Base-by-base conservation (phyloP, 2,113 vertebrate species). In the Macaca mulatta region DNA sequence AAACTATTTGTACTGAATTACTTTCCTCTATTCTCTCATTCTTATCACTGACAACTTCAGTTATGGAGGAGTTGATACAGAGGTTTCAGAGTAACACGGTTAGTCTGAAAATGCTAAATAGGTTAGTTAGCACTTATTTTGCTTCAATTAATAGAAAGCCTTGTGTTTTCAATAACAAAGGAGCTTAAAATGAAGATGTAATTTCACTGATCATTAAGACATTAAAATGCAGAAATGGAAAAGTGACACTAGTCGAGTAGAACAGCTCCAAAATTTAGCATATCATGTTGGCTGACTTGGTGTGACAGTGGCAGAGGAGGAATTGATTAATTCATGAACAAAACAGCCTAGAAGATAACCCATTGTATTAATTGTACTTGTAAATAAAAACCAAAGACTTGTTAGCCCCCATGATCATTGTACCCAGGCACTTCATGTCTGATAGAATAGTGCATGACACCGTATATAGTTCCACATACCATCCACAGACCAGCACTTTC, bases 281-380 rank as follows among this genome's bases (percentile, higher is more conserved):
- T 84, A 32, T 61, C 43, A 35, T 69, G 17, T 50, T 87, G 72
- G 25, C 74, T 12, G 83, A 43, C 77, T 88, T 96, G 86, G 78
- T 3, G 80, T 35, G 2, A 57, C 61, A 69, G 25, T 91, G 25
- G 55, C 11, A 40, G 94, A 81, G 85, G 77, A 96, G 10, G 30
- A 8, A 0, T 90, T 88, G 92, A 91, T 96, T 97, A 93, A 92
- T 97, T 97, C 96, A 90, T 97, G 57, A 90, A 5, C 50, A 93
- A 80, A 97, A 78, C 1, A 87, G 57, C 61, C 45, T 80, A 22
- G 75, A 90, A 95, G 45, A 93, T 92, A 97, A 70, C 0, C 0
- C 2, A 4, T 78, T 35, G 30, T 64, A 35, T 88, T 97, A 95
- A 94, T 94, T 97, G 55, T 48, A 35, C 78, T 95, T 59, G 85